Evolutionary conservation across 2,113 vertebrate species (phyloP).

Genomic region (Tupaia tana): DNA sequence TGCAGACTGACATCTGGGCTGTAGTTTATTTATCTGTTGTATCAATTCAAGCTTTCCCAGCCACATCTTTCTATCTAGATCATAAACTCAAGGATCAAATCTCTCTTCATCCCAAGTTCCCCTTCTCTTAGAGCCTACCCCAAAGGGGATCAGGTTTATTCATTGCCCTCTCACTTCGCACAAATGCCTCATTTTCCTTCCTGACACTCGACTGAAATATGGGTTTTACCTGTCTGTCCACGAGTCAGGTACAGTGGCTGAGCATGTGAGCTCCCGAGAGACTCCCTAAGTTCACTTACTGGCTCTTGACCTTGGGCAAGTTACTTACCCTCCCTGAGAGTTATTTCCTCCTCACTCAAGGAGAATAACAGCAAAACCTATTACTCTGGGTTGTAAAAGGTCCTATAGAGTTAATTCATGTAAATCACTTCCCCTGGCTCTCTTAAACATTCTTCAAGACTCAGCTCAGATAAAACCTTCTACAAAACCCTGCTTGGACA

Average conservation of each 20-base stretch:
- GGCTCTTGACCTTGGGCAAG: not conserved
- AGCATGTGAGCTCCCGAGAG: not conserved
- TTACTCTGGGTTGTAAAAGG: not conserved
- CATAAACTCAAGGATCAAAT: not conserved
- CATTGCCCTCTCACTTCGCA: not conserved
- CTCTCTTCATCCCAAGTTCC: not conserved
- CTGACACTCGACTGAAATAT: not conserved
- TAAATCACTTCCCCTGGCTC: not conserved
- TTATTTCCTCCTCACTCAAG: not conserved
- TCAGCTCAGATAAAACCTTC: not conserved
- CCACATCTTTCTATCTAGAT: not conserved
- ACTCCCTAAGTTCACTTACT: not conserved
- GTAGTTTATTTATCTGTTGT: not conserved
- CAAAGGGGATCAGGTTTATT: not conserved
- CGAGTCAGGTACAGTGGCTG: not conserved
- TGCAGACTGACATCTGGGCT: not conserved
- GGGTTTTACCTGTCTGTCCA: not conserved
- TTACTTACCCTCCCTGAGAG: not conserved
- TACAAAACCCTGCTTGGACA: not conserved
- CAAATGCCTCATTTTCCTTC: not conserved
- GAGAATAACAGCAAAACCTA: not conserved
- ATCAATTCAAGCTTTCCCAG: not conserved
- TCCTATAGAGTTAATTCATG: not conserved
- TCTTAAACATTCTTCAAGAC: not conserved
- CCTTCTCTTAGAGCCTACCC: not conserved